A percentile compares a stretch with the other conserved stretches of the same genome.
phyloP scores from a whole-genome alignment of 2,797 vertebrate genomes.

The Muscicapa comitata region DNA sequence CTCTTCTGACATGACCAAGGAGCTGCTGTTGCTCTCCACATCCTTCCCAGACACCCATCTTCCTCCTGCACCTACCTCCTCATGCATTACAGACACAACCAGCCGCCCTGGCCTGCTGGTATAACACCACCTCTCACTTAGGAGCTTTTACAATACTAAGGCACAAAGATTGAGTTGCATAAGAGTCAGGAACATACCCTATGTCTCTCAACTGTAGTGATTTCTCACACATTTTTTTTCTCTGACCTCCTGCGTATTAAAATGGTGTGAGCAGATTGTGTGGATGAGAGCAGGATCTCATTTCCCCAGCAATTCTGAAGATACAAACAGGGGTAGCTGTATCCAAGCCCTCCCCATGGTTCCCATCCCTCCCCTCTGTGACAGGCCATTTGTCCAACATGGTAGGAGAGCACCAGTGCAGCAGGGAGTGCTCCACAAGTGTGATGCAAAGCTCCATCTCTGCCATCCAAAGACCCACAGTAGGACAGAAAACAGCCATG shows the following conservation, averaged over 20 bases:
- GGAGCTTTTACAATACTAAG: conserved; percentile 38
- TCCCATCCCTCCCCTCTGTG: background rate
- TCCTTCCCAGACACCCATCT: background rate
- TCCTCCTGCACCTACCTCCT: background rate
- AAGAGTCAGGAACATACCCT: background rate
- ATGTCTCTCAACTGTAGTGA: background rate
- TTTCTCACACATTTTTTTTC: background rate
- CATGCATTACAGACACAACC: background rate
- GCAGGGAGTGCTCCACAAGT: background rate
- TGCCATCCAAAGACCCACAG: background rate
- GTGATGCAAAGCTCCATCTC: background rate
- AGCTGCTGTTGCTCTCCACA: background rate
- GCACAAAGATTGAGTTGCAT: conserved; percentile 48
- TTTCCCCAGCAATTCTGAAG: background rate
- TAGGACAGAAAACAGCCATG: background rate
- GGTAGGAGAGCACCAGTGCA: background rate
- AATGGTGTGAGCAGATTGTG: background rate
- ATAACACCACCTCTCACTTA: background rate
- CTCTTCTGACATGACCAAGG: background rate
- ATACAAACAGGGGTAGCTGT: conserved; percentile 3
- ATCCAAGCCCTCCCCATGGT: background rate
- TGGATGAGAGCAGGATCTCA: background rate
- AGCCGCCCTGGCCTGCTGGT: background rate
- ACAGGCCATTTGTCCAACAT: background rate
- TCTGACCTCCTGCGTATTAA: conserved; percentile 35